Conservation (phyloP, 1,140 invertebrate genomes). For the Andricus grossulariae region DNA sequence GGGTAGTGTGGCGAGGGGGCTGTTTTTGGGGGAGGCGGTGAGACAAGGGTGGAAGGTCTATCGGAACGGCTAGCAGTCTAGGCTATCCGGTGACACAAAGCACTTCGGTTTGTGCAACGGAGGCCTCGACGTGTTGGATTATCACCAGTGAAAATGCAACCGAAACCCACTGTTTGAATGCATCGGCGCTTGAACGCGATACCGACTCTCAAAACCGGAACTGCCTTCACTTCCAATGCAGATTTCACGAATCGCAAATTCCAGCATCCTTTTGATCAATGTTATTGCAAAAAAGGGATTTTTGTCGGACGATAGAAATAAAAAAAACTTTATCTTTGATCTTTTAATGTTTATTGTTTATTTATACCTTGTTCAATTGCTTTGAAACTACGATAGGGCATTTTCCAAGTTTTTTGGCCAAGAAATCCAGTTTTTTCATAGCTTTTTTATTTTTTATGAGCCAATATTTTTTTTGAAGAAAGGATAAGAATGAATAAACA, state of each 20-base stretch:
- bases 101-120: conserved; percentile 59
- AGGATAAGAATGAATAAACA: too few species aligned
- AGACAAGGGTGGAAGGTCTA: conserved; percentile 48
- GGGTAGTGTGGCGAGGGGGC: conserved; percentile 21
- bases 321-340: too few species aligned
- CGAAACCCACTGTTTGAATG: conserved; percentile 68
- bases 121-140: conserved; percentile 57
- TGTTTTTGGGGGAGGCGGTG: conserved; percentile 20
- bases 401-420: too few species aligned
- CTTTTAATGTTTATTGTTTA: too few species aligned
- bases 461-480: too few species aligned
- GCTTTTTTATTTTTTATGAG: too few species aligned
- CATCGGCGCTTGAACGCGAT: conserved; percentile 68
- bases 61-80: conserved; percentile 61
- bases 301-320: too few species aligned
- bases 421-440: too few species aligned
- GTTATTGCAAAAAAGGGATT: too few species aligned
- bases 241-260: conserved; percentile 32
- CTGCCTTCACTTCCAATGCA: conserved; percentile 52
- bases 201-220: conserved; percentile 61
- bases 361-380: too few species aligned
- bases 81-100: conserved; percentile 71
- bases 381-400: too few species aligned
- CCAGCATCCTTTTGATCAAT: background rate
- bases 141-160: conserved; percentile 69